These are phyloP conservation scores for Diceros bicornis DNA, from an alignment of 2,797 vertebrate species.

Conservation along the genomic window DNA sequence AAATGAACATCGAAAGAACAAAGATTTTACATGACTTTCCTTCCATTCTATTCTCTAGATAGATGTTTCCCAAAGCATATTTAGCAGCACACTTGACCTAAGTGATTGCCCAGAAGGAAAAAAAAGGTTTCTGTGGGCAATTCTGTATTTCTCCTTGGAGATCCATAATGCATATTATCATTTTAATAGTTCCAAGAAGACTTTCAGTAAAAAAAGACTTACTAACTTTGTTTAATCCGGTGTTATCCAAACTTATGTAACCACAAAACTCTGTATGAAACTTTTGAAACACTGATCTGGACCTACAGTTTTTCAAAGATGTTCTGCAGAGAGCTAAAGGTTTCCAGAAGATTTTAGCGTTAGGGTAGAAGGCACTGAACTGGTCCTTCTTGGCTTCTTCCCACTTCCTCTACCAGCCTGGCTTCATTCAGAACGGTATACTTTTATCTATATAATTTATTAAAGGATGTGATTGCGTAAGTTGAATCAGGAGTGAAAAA, in stretches of 20 bases:
- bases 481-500: not conserved
- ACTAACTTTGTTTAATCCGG: not conserved
- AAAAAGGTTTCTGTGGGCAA: not conserved
- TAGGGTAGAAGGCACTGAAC: not conserved
- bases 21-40: not conserved
- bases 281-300: constrained; percentile 9
- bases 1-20: not conserved
- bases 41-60: not conserved
- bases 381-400: not conserved
- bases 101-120: not conserved
- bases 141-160: not conserved
- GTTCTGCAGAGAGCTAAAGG: not conserved
- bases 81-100: not conserved
- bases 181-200: constrained; percentile 44
- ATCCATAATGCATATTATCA: not conserved
- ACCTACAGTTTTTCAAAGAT: not conserved
- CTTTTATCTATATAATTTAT: not conserved
- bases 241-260: not conserved
- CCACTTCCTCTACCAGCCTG: not conserved
- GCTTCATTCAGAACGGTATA: not conserved
- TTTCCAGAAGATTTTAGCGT: not conserved
- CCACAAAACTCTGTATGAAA: not conserved
- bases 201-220: not conserved
- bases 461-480: not conserved
- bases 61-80: not conserved